phyloP scores from a whole-genome alignment of 2,113 vertebrate genomes.

The Condylura cristata region DNA sequence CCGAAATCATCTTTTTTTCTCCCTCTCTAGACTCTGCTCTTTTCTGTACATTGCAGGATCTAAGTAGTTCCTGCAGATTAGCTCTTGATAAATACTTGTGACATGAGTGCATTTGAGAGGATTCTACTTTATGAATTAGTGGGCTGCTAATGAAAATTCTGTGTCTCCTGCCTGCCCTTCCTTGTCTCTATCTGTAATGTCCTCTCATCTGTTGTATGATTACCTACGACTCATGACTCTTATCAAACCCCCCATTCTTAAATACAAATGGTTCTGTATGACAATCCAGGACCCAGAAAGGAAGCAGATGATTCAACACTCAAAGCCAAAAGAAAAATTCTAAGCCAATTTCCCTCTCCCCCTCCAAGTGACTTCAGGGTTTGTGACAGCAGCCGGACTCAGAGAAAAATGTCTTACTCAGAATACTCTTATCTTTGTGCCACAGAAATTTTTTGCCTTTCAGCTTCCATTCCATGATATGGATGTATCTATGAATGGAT shows the following conservation, averaged over 20 bases:
- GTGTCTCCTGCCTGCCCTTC: background rate
- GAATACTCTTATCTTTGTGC: background rate
- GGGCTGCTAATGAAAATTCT: background rate
- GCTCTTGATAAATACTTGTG: background rate
- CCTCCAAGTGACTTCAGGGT: background rate
- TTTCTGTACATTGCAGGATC: background rate
- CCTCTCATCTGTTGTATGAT: background rate
- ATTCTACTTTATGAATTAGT: background rate
- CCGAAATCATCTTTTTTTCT: background rate
- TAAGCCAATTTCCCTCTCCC: background rate
- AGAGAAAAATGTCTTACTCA: background rate
- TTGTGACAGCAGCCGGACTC: background rate
- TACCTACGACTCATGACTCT: background rate
- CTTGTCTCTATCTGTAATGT: background rate
- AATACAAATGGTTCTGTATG: background rate
- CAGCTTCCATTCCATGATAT: background rate
- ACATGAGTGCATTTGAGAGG: background rate
- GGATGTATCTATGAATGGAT: background rate
- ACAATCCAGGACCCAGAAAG: background rate
- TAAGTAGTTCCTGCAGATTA: background rate
- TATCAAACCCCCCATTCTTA: background rate
- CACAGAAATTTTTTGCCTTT: background rate
- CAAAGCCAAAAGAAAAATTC: background rate
- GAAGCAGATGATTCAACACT: background rate
- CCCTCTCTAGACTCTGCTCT: background rate